Conservation (phyloP, 2,797 vertebrate genomes). For the Rhabdophis nuchalis region DNA sequence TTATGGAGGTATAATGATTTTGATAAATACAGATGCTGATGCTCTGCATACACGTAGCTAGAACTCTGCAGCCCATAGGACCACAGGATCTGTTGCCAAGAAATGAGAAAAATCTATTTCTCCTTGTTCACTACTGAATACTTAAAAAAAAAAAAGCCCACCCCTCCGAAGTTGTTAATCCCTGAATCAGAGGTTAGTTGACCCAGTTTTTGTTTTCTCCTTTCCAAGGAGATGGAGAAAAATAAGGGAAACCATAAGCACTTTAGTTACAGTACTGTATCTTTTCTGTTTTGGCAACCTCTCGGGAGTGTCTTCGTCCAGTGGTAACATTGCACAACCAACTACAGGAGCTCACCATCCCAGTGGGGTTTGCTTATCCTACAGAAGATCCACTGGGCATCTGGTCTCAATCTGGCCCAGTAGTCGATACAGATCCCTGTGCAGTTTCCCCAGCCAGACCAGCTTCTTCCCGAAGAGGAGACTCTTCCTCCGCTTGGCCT, state of each 20-base stretch:
- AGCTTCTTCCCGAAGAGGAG: conserved; percentile 84
- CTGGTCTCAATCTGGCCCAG: conserved; percentile 85
- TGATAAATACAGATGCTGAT: conserved; percentile 43
- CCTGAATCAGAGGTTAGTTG: conserved; percentile 76
- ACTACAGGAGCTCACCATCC: conserved; percentile 63
- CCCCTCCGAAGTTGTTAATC: conserved; percentile 73
- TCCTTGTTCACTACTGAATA: conserved; percentile 61
- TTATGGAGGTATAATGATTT: conserved; percentile 22
- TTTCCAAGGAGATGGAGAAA: conserved; percentile 57
- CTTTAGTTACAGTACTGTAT: conserved; percentile 37
- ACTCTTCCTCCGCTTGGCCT: conserved; percentile 85
- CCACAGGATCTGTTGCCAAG: conserved; percentile 47
- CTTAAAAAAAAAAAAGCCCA: conserved; percentile 60
- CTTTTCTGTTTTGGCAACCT: conserved; percentile 73
- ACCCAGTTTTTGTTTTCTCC: conserved; percentile 63
- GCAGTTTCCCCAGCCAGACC: conserved; percentile 79
- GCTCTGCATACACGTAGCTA: conserved; percentile 10
- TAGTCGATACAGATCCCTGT: conserved; percentile 93
- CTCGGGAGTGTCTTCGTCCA: conserved; percentile 60
- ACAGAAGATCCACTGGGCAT: conserved; percentile 48
- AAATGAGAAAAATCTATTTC: conserved; percentile 55
- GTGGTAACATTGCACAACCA: conserved; percentile 67
- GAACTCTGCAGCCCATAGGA: conserved; percentile 41
- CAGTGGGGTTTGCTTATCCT: conserved; percentile 55
- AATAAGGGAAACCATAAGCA: conserved; percentile 55